Percentiles rank a stretch among this genome's conserved stretches.
Conservation (phyloP, 2,113 vertebrate species). For the Condylura cristata region DNA sequence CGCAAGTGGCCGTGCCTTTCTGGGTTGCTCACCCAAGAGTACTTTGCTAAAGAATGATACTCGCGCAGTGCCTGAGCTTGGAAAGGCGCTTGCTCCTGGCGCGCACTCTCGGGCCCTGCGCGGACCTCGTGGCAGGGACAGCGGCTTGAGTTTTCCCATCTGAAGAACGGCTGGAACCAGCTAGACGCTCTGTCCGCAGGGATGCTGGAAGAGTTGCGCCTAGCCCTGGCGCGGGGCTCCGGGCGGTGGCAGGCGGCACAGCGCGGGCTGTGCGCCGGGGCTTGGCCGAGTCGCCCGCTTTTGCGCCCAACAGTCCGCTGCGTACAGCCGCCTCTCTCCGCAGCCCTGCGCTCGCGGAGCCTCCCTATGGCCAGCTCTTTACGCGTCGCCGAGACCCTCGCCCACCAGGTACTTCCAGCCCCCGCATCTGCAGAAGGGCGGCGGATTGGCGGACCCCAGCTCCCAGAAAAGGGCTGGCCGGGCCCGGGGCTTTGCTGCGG, state of each 20-base stretch:
- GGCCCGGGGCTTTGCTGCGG: neutral
- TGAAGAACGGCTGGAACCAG: neutral
- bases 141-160: neutral
- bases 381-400: neutral
- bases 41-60: neutral
- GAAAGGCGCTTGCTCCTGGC: neutral
- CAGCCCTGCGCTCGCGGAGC: neutral
- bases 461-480: neutral
- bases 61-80: neutral
- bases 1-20: neutral
- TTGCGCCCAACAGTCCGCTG: neutral
- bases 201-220: conserved; percentile 5
- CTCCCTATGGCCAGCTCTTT: conserved; percentile 22
- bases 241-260: neutral
- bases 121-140: neutral
- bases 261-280: neutral
- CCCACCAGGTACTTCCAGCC: conserved; percentile 53
- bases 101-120: neutral
- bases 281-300: neutral
- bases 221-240: neutral
- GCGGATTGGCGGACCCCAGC: neutral
- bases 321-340: neutral
- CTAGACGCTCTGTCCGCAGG: neutral
- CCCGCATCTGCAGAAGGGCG: neutral
- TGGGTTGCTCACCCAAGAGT: neutral